Evolutionary conservation across 2,113 vertebrate genomes (phyloP).

Genomic region (Ondatra zibethicus): DNA sequence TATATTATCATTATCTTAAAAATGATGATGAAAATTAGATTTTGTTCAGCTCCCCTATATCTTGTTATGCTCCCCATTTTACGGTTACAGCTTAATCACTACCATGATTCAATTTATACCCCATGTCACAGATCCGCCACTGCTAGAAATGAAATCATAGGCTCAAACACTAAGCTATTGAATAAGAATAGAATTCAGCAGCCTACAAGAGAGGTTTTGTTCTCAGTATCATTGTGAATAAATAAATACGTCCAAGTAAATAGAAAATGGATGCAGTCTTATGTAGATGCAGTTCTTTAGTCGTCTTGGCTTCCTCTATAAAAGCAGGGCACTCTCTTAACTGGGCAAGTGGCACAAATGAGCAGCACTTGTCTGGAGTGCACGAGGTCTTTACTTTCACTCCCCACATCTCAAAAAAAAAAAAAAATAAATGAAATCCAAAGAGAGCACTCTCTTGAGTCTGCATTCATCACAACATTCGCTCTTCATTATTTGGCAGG

Average conservation of each 20-base stretch:
- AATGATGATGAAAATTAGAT: constrained; percentile 18
- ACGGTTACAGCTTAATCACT: not conserved
- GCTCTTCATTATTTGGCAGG: constrained; percentile 40
- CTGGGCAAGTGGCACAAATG: not conserved
- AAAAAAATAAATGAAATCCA: not conserved
- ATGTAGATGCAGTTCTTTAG: not conserved
- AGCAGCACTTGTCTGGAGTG: not conserved
- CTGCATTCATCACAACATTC: not conserved
- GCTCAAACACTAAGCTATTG: not conserved
- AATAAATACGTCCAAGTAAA: constrained; percentile 10
- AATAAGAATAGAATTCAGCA: constrained; percentile 20
- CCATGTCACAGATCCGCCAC: not conserved
- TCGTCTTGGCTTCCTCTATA: not conserved
- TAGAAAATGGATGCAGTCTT: not conserved
- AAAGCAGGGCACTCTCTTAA: not conserved
- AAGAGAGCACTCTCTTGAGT: not conserved
- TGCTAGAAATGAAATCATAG: constrained; percentile 37
- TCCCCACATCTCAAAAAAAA: not conserved
- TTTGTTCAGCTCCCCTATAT: not conserved
- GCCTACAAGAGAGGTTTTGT: not conserved
- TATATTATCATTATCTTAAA: constrained; percentile 7
- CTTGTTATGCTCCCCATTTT: not conserved
- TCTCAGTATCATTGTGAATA: not conserved
- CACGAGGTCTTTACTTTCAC: not conserved
- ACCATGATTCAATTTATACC: not conserved